Conservation (phyloP, 2,888 invertebrate species). For the Eupithecia tripunctaria region DNA sequence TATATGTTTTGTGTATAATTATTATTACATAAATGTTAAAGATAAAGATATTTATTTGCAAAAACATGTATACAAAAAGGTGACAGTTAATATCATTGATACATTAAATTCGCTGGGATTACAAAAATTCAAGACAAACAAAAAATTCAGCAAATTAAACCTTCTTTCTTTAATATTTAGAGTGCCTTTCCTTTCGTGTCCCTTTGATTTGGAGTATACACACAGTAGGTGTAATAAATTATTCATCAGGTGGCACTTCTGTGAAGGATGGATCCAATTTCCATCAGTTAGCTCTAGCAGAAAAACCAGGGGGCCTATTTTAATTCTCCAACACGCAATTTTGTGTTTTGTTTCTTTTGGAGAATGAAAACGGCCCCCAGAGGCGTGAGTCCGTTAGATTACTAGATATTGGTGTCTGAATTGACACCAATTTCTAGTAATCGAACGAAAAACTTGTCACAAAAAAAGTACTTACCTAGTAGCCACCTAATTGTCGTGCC, state of each 20-base stretch:
- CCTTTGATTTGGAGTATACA: constrained; percentile 4
- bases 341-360: background rate
- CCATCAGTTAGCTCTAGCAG: background rate
- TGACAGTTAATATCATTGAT: too few relatives aligned
- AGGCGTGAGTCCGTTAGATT: background rate
- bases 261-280: background rate
- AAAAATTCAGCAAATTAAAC: background rate
- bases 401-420: background rate
- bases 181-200: constrained; percentile 11
- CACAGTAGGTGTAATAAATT: constrained; percentile 7
- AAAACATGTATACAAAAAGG: too few relatives aligned
- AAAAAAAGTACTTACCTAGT: background rate
- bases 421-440: too few relatives aligned
- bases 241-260: constrained; percentile 5
- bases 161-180: constrained; percentile 4
- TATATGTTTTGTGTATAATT: background rate
- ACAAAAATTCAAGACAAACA: background rate
- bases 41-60: too few relatives aligned
- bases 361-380: background rate
- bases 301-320: background rate
- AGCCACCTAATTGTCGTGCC: too few relatives aligned
- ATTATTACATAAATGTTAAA: too few relatives aligned
- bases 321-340: background rate
- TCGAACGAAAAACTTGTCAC: too few relatives aligned
- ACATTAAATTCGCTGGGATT: too few relatives aligned